Evolutionary conservation across 2,113 vertebrate genomes (phyloP).

Genomic region (Talpa occidentalis): DNA sequence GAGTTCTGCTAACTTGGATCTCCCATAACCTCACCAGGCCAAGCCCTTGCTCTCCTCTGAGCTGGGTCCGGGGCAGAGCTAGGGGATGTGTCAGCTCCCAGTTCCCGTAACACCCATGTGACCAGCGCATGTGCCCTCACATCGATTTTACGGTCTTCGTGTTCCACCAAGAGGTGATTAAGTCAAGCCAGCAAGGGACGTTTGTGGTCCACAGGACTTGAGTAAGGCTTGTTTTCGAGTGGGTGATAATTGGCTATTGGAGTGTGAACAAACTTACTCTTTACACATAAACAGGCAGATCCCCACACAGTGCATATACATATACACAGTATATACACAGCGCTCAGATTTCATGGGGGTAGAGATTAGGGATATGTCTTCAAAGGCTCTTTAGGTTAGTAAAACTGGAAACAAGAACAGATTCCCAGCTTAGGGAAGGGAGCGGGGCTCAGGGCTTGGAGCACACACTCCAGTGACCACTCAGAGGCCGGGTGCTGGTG

Average conservation of each 20-base stretch:
- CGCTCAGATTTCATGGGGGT: neutral
- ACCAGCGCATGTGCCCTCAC: neutral
- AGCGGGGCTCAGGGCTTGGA: neutral
- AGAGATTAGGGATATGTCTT: neutral
- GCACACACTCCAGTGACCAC: neutral
- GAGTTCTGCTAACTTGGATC: neutral
- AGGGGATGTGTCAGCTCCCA: neutral
- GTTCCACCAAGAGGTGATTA: neutral
- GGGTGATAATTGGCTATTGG: neutral
- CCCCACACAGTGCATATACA: accelerated
- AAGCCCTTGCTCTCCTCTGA: neutral
- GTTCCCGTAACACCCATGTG: neutral
- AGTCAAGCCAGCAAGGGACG: neutral
- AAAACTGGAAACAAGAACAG: neutral
- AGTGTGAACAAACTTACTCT: neutral
- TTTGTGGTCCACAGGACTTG: accelerated
- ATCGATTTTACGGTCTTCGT: neutral
- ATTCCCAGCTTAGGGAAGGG: neutral
- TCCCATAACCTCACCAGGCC: neutral
- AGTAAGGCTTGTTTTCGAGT: neutral
- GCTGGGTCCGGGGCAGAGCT: neutral
- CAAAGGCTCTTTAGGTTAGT: neutral
- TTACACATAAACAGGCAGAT: neutral
- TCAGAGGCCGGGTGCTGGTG: neutral
- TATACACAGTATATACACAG: too few relatives aligned